Evolutionary conservation across 2,797 vertebrate species (phyloP).

Genomic region (Sandelia bainsii): DNA sequence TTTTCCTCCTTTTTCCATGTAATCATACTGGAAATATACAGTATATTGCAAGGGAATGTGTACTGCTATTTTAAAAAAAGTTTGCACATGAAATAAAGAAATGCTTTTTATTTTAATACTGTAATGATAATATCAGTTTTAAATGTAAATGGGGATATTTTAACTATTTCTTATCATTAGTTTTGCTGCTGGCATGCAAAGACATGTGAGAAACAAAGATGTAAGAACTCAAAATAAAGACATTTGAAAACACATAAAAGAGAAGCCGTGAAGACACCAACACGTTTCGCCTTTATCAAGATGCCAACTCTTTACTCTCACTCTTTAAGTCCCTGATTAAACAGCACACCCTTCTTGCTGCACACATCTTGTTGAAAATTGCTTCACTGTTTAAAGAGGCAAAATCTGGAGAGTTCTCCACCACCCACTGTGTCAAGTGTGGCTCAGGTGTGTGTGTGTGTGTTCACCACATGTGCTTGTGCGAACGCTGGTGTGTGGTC

Average conservation of each 20-base stretch:
- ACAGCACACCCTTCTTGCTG: conserved; percentile 30
- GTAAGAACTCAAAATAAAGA: conserved; percentile 7
- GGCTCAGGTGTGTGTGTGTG: conserved; percentile 65
- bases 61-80: neutral
- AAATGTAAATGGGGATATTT: neutral
- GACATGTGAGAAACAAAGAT: conserved; percentile 21
- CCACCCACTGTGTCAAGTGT: conserved; percentile 65
- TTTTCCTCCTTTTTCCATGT: neutral
- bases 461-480: conserved; percentile 36
- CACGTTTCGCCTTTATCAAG: conserved; percentile 33
- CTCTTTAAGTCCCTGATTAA: conserved; percentile 41
- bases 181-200: conserved; percentile 14
- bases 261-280: neutral
- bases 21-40: conserved; percentile 8
- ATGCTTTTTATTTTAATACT: neutral
- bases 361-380: conserved; percentile 21
- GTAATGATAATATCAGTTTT: neutral
- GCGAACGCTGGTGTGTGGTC: conserved; percentile 66
- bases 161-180: neutral
- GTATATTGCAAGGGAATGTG: neutral
- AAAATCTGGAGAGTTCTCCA: conserved; percentile 44
- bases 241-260: conserved; percentile 27
- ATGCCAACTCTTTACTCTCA: conserved; percentile 46
- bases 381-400: conserved; percentile 46
- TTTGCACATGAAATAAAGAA: neutral